Base-by-base conservation (phyloP, 2,888 invertebrate species). In the Sarcophaga caerulescens region DNA sequence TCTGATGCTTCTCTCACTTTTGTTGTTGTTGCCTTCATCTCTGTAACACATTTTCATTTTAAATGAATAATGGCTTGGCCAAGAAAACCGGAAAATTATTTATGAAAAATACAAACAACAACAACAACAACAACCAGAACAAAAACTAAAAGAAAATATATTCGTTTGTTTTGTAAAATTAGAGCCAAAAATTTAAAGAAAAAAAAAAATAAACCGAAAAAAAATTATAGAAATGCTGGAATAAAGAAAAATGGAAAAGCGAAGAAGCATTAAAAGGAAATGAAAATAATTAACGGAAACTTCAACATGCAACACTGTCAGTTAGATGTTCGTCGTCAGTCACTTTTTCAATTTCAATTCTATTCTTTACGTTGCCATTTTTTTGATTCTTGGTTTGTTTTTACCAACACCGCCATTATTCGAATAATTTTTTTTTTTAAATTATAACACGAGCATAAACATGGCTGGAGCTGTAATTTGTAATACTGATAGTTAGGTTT, bases 261-360 rank as follows among this genome's bases (percentile, higher is more conserved):
- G 6, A 68, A 52, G 10, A 2, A 10, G 35, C 2, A 35, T 35
- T 35, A 35, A 11, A 59, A 23, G 21, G 3, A 57, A 66, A 21
- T 68, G 17, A 68, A 68, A 69, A 65, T 47, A 44, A 66, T 35
- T n/a, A 44, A 44, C 11, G 35, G 44, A 66, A 12, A 44, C 23
- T 62, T 44, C 45, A 77, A 45, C 68, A 69, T 77, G 60, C 47
- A 66, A 69, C 77, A 59, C 23, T 69, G 59, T 52, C 52, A 52
- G 17, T 3, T 52, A 10, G 35, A 35, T 35, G 35, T 35, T 8
- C 35, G 35, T 17, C 52, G 52, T 69, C 68, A 45, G 47, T 66
- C 44, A 66, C 68, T 68, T 35, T 47, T 69, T 60, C 14, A 45
- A 21, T 47, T 44, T n/a, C 25, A 69, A 59, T 35, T 35, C 35